phyloP scores from a whole-genome alignment of 2,888 invertebrate species.

The Gandaritis pyraliata region DNA sequence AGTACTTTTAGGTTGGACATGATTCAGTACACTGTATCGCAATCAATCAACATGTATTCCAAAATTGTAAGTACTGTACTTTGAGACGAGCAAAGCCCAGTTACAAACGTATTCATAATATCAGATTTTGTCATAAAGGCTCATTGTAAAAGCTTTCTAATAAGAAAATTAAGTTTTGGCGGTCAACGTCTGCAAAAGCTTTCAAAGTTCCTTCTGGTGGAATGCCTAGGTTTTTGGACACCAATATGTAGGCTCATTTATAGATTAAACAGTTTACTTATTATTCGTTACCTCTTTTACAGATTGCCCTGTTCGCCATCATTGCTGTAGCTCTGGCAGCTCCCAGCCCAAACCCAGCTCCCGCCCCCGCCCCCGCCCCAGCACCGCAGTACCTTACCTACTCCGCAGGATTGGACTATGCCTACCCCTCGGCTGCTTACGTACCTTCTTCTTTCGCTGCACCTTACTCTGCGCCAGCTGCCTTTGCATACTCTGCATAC shows the following conservation, averaged over 20 bases:
- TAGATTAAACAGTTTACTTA: no score
- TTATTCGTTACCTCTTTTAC: conserved; percentile 42
- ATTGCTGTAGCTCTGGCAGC: conserved; percentile 79
- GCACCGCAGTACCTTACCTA: conserved; percentile 58
- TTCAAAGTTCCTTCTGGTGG: no score
- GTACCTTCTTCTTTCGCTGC: conserved; percentile 54
- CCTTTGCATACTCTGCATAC: conserved; percentile 58
- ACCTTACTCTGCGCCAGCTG: conserved; percentile 54
- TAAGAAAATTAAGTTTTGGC: no score
- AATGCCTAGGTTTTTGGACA: no score
- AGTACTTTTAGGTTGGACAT: conserved; percentile 46
- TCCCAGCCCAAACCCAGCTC: conserved; percentile 63
- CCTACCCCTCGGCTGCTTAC: conserved; percentile 50
- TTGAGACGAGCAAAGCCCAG: background rate
- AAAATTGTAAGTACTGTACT: conserved; percentile 63
- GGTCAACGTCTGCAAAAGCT: no score
- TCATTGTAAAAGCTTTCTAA: no score
- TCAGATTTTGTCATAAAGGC: no score
- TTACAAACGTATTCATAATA: no score
- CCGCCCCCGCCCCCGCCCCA: conserved; percentile 52
- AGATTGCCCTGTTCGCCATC: conserved; percentile 80
- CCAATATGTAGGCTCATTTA: no score
- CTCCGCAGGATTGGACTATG: conserved; percentile 61
- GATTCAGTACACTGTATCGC: conserved; percentile 61
- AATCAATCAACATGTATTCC: conserved; percentile 64